These are phyloP conservation scores for Poecilia latipinna DNA, from an alignment of 2,113 vertebrate species.

Conservation along the genomic window DNA sequence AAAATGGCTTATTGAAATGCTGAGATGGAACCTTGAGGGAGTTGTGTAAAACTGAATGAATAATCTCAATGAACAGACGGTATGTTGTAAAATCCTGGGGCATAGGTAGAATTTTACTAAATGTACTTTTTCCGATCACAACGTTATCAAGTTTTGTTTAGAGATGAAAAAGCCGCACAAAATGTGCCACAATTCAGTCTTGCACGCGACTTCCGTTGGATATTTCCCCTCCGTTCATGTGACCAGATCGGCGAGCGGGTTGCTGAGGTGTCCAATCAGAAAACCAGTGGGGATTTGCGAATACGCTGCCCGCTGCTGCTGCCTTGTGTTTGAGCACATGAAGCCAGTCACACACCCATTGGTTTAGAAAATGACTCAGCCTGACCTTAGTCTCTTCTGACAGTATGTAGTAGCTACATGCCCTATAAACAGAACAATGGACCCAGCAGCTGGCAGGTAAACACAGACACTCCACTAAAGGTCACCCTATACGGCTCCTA, in stretches of 20 bases:
- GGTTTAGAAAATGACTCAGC: conserved; percentile 66
- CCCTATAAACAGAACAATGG: conserved; percentile 70
- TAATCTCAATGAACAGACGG: too few species aligned
- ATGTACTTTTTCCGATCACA: too few species aligned
- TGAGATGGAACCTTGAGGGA: neutral
- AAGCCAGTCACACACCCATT: conserved; percentile 48
- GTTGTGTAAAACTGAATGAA: too few species aligned
- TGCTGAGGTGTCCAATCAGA: conserved; percentile 6
- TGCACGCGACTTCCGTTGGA: neutral
- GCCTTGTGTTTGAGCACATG: conserved; percentile 6
- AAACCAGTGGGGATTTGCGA: neutral
- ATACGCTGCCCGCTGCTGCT: conserved; percentile 9
- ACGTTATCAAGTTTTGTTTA: too few species aligned
- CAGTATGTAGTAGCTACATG: conserved; percentile 50
- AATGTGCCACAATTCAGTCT: too few species aligned
- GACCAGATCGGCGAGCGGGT: neutral
- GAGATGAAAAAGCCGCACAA: too few species aligned
- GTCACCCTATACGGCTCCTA: conserved; percentile 74
- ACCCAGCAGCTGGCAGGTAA: conserved; percentile 66
- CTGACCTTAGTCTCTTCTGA: conserved; percentile 64
- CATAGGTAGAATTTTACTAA: neutral
- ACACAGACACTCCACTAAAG: conserved; percentile 71
- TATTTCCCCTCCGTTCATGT: neutral
- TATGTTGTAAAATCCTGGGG: too few species aligned
- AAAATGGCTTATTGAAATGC: neutral